phyloP scores from a whole-genome alignment of 1,140 invertebrate genomes.

The Uloborus diversus region DNA sequence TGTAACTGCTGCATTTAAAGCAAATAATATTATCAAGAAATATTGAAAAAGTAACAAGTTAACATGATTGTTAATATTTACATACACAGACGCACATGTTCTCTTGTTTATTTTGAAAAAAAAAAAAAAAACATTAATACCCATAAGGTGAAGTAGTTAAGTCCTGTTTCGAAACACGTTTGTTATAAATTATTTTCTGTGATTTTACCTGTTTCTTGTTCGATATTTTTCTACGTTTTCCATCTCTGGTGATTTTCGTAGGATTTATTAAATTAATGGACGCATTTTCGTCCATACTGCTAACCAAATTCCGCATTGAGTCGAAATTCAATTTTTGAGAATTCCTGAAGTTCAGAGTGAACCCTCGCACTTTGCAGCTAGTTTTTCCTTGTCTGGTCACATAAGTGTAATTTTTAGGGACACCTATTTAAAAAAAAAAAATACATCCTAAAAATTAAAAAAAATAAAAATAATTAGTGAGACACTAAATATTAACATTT shows the following conservation, averaged over 20 bases:
- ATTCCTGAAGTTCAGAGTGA: neutral
- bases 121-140: too few relatives aligned
- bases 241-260: neutral
- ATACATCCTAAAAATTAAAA: neutral
- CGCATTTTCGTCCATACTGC: neutral
- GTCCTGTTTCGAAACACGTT: neutral
- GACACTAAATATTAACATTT: neutral
- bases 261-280: neutral
- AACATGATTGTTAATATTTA: too few relatives aligned
- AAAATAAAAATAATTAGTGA: neutral
- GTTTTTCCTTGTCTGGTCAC: neutral
- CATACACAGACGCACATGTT: too few relatives aligned
- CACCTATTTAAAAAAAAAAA: neutral
- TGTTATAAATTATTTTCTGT: neutral
- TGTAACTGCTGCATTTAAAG: too few relatives aligned
- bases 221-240: neutral
- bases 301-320: neutral
- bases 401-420: constrained; percentile 7
- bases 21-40: too few relatives aligned
- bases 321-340: neutral
- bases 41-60: too few relatives aligned
- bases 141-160: neutral
- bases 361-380: neutral
- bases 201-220: neutral
- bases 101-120: too few relatives aligned